Evolutionary conservation across 2,113 vertebrate genomes (phyloP).

Genomic region (Seriola rivoliana): DNA sequence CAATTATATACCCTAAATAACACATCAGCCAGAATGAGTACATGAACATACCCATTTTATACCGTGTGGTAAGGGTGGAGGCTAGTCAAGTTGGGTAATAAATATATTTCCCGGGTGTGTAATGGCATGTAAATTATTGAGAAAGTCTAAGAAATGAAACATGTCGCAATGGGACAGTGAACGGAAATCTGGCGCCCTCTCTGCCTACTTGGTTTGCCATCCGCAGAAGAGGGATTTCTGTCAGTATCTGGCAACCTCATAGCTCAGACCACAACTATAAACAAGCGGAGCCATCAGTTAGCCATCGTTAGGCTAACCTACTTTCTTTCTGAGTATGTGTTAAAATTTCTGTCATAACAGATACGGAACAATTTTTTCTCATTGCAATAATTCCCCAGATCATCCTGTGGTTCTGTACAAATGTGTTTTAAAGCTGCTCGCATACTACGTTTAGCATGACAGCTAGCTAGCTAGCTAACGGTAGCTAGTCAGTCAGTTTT

Average conservation of each 20-base stretch:
- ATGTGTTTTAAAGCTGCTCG: slow-evolving; percentile 13
- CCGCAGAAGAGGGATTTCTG: slow-evolving; percentile 26
- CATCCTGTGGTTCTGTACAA: not conserved
- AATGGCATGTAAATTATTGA: not conserved
- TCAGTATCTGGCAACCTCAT: slow-evolving; percentile 62
- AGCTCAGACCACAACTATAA: slow-evolving; percentile 47
- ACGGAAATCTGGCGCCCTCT: not conserved
- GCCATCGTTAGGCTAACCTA: slow-evolving; percentile 36
- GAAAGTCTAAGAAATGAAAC: not conserved
- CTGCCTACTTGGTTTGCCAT: not conserved
- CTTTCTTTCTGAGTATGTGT: slow-evolving; percentile 44
- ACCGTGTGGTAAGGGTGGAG: not conserved
- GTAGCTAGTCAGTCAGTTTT: slow-evolving; percentile 5
- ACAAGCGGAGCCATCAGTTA: slow-evolving; percentile 41
- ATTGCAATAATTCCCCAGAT: not conserved
- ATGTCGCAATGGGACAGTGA: not conserved
- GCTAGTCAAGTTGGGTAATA: slow-evolving; percentile 22
- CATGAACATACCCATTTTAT: no score
- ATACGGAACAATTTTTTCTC: not conserved
- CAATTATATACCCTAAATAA: not conserved
- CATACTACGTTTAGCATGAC: slow-evolving; percentile 1
- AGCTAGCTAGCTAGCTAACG: slow-evolving; percentile 47
- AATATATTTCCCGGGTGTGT: not conserved
- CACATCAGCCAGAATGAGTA: no score
- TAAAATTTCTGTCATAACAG: not conserved